Base-by-base conservation (phyloP, 2,797 vertebrate species). In the Momotus momota region DNA sequence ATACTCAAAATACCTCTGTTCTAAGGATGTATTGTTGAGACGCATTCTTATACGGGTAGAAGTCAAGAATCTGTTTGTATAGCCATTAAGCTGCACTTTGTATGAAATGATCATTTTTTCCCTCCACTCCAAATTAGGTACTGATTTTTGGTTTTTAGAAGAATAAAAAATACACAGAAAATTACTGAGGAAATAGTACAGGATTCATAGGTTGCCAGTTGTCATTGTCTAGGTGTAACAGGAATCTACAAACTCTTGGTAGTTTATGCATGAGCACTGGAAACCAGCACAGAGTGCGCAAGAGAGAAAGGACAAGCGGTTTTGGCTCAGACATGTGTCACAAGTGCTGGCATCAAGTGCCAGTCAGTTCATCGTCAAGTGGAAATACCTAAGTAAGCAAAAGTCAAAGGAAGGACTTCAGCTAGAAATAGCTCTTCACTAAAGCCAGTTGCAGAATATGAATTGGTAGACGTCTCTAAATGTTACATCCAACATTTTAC, bases 341-440 rank as follows among this genome's bases (percentile, higher is more conserved):
- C 95, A 97, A 91, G 94, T 62, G 69, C 67, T 64, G 64, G 86
- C 33, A 86, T 33, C 71, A 72, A 89, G 78, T 96, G 95, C 94
- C 95, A 97, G 84, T 95, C 95, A 96, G 95, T 90, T 93, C 93
- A 95, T 79, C 90, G 0, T 94, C 95, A 95, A 97, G 93, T 94
- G 96, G 96, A 97, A 98, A 98, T 84, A 92, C 65, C 48, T 86
- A 96, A 96, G 96, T 97, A 97, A 98, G 97, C 97, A 98, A 95
- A 98, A 97, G 89, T 88, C 94, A 92, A 64, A 94, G 96, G 93
- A 98, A 97, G 92, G 86, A 96, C 81, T 60, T 86, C 48, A 93
- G 96, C 93, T 84, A 94, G 90, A 97, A 98, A 98, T 97, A 98
- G 97, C 96, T 90, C 95, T 92, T 96, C 83, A 90, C 94, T 81